Conservation (phyloP, 2,797 vertebrate genomes). For the Naso thynnoides region DNA sequence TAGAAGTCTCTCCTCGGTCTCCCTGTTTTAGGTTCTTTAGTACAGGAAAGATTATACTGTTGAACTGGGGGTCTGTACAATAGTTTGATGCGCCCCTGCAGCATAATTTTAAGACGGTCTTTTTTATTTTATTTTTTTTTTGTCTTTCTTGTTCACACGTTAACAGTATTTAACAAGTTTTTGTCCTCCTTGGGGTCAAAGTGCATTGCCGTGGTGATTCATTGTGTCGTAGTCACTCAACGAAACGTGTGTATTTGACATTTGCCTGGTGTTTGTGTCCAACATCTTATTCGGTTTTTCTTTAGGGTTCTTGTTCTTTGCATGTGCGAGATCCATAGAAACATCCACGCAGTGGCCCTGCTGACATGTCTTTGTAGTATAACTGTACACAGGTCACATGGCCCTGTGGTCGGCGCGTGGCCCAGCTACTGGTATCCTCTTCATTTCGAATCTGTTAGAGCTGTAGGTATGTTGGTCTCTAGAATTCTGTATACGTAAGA, state of each 20-base stretch:
- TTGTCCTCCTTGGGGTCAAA: slow-evolving; percentile 47
- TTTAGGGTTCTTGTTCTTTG: slow-evolving; percentile 36
- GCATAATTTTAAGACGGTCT: slow-evolving; percentile 75
- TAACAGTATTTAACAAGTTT: slow-evolving; percentile 67
- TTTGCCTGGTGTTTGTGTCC: slow-evolving; percentile 40
- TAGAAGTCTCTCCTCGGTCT: slow-evolving; percentile 65
- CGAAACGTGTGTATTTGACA: slow-evolving; percentile 42
- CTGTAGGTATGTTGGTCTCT: slow-evolving; percentile 34
- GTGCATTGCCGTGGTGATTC: slow-evolving; percentile 50
- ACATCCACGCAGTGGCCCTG: slow-evolving; percentile 21
- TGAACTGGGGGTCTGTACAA: slow-evolving; percentile 51
- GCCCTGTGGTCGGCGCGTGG: slow-evolving; percentile 29
- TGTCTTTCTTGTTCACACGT: slow-evolving; percentile 54
- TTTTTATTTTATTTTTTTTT: slow-evolving; percentile 40
- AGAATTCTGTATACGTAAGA: not conserved
- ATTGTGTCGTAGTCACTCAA: slow-evolving; percentile 68
- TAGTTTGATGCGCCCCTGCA: slow-evolving; percentile 62
- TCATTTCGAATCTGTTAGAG: slow-evolving; percentile 33
- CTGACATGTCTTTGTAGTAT: slow-evolving; percentile 61
- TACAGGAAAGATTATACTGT: slow-evolving; percentile 49
- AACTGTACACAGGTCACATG: slow-evolving; percentile 51
- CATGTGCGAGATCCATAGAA: slow-evolving; percentile 41
- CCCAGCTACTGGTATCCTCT: not conserved
- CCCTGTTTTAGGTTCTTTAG: slow-evolving; percentile 52
- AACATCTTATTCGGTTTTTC: slow-evolving; percentile 22